Conservation (phyloP, 2,888 invertebrate genomes). For the Pelosia muscerda region DNA sequence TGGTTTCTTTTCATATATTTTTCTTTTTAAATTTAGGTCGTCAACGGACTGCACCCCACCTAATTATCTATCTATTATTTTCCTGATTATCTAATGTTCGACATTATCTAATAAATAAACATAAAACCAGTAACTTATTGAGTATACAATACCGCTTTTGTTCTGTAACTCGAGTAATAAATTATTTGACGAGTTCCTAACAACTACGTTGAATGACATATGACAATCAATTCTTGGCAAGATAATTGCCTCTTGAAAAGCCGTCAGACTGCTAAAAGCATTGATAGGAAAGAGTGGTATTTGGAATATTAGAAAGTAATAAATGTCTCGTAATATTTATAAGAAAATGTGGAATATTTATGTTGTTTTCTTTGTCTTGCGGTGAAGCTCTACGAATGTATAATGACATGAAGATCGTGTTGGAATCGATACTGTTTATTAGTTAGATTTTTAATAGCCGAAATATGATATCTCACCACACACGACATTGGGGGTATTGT, state of each 20-base stretch:
- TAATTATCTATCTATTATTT: too few relatives aligned
- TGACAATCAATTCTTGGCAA: conserved; percentile 50
- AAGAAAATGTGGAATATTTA: not conserved
- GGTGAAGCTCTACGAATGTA: not conserved
- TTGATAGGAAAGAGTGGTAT: conserved; percentile 44
- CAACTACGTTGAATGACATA: conserved; percentile 40
- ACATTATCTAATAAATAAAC: not conserved
- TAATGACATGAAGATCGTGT: not conserved
- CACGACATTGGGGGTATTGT: not conserved
- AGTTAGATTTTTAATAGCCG: not conserved
- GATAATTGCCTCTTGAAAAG: conserved; percentile 54
- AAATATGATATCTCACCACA: not conserved
- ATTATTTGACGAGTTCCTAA: conserved; percentile 13
- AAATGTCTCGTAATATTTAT: not conserved
- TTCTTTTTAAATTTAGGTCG: too few relatives aligned
- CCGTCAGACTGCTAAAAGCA: conserved; percentile 38
- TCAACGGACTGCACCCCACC: too few relatives aligned
- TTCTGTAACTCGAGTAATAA: conserved; percentile 6
- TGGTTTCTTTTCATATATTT: too few relatives aligned
- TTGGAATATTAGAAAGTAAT: conserved; percentile 64
- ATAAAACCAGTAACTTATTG: not conserved
- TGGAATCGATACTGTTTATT: not conserved
- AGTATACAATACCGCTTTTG: not conserved
- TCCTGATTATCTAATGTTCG: not conserved
- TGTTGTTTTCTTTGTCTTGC: not conserved